Conservation (phyloP, 2,797 vertebrate species). For the Champsocephalus esox region DNA sequence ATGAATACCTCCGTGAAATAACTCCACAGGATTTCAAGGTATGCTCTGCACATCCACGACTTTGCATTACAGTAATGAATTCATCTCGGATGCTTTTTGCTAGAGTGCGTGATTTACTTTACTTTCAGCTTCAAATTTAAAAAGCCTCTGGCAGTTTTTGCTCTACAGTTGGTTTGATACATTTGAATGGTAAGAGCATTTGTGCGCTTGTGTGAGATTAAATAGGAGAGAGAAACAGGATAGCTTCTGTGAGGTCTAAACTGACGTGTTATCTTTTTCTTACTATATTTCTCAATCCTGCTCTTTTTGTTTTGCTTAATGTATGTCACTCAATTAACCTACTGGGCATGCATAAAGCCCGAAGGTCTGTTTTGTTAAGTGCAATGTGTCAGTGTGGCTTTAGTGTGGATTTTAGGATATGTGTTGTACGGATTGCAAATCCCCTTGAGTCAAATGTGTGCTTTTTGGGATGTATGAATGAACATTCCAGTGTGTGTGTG, state of each 20-base stretch:
- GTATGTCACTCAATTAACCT: slow-evolving; percentile 11
- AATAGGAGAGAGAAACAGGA: background rate
- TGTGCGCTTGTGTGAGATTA: slow-evolving; percentile 21
- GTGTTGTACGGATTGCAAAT: slow-evolving; percentile 19
- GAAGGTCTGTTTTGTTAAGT: slow-evolving; percentile 37
- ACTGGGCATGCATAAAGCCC: too few relatives aligned
- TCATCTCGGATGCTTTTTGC: slow-evolving; percentile 19
- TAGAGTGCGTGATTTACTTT: slow-evolving; percentile 36
- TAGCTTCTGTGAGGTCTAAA: slow-evolving; percentile 1
- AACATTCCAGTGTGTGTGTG: background rate
- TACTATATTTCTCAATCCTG: background rate
- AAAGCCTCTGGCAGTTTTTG: slow-evolving; percentile 5
- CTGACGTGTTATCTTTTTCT: background rate
- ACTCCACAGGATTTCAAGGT: slow-evolving; percentile 71
- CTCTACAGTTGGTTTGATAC: slow-evolving; percentile 38
- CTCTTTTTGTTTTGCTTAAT: background rate
- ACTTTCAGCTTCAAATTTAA: slow-evolving; percentile 24
- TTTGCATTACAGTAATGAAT: slow-evolving; percentile 32
- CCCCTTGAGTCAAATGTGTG: slow-evolving; percentile 13
- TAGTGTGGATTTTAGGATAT: slow-evolving; percentile 2
- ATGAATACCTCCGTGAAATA: slow-evolving; percentile 70
- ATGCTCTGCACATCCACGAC: slow-evolving; percentile 38
- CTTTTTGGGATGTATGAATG: slow-evolving; percentile 14
- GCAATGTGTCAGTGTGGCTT: slow-evolving; percentile 11
- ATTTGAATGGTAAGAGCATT: slow-evolving; percentile 28